Evolutionary conservation across 2,888 invertebrate genomes (phyloP), one percentile per base, ranked within the genome.

Genomic region (Leptopilina drosophilae): DNA sequence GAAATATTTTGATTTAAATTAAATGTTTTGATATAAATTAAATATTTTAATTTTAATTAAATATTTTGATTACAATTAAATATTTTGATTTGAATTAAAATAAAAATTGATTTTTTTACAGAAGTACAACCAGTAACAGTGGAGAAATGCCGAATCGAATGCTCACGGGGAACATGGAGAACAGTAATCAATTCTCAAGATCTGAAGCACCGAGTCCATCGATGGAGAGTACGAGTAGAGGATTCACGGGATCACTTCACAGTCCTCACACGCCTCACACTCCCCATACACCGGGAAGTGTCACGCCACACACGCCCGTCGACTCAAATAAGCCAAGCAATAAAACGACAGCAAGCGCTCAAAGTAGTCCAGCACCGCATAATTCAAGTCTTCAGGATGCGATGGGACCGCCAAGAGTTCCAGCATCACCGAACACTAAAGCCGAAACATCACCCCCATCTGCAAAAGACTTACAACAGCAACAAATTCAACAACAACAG

Each of bases 201-300:
- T 87, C 90, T 1, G 91, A 91, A 65, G 90, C 89, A 7, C 88
- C 90, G 53, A 91, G 91, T 87, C 91, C 91, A 33, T 91, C 91
- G 80, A 91, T 91, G 88, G 91, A 91, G 53, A 90, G 87, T 76
- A 87, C 91, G 82, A 90, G 84, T 82, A 87, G 91, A n/a, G 91
- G 90, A 0, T 91, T 91, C 26, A 85, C 88, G 15, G 91, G 89
- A n/a, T 88, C 91, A 4, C 78, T 91, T 56, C 91, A 91, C 73
- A 91, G 91, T 88, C 91, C 91, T 3, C 91, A 91, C 64, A 91
- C 91, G 15, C 91, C 91, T 0, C 91, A 91, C 75, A 91, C 91
- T 75, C 91, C 91, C 0, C 90, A 91, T 33, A 91, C 91, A 3
- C 91, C 91, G 0, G 89, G 90, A 12, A 90, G 88, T 42, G 90